Evolutionary conservation across 1,140 invertebrate genomes (phyloP), one percentile per base, ranked within the genome.

Genomic region (Brachionus koreanus): DNA sequence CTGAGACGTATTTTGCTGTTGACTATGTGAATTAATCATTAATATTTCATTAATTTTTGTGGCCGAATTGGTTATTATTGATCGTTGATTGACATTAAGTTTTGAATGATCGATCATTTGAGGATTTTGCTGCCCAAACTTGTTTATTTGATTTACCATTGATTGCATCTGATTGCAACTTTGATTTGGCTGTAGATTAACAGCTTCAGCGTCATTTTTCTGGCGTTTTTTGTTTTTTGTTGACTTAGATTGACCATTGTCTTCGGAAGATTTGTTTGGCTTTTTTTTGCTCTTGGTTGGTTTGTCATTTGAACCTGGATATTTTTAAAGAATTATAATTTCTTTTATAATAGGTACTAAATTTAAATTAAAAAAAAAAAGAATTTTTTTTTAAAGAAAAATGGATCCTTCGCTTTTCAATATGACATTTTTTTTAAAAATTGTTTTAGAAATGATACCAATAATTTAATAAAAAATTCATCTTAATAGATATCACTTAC

Each of bases 31-130:
- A 25, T 67, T 74, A 19, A 74, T 43, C 69, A 74, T 74, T 25
- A 74, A 10, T 25, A 74, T 74, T 74, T 74, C 69, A 13, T 74
- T 74, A 10, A 74, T 74, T 74, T 74, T 74, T n/a, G 69, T 74
- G 23, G 69, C 69, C 25, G 65, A 39, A 16, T 69, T 69, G 7
- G 65, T 69, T 7, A 33, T 39, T 33, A 67, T 33, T n/a, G 63
- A n/a, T 16, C 65, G 12, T 2, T 69, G 65, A 33, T n/a, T n/a
- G n/a, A n/a, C n/a, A n/a, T 69, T 69, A 19, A 25, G 49, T 19
- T 57, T 69, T 69, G 65, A 69, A 16, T 33, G 65, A 39, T 69
- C 65, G 1, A 69, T 19, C 16, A 39, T 23, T 37, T 39, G 33
- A 19, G 33, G 35, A 69, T 69, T 69, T 65, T 65, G 63, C 33